Base-by-base conservation (phyloP, 2,113 vertebrate genomes). In the Crotophaga sulcirostris region DNA sequence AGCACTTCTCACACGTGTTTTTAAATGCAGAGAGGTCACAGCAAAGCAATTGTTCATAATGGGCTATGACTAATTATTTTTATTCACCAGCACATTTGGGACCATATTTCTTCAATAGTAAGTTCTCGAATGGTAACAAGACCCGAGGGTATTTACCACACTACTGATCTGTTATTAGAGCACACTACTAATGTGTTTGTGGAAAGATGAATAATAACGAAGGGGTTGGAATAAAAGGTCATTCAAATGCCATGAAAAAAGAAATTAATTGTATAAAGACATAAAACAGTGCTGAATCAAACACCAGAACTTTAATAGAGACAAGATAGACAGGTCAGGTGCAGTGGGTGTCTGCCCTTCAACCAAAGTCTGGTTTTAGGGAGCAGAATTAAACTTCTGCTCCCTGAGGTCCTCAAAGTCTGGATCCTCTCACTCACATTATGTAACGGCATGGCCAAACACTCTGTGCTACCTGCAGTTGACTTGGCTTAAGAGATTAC, bases 161-260 rank as follows among this genome's bases (percentile, higher is more conserved):
- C 42, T 55, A 60, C 74, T 90, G 87, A 84, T n/a, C 80, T 75
- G 45, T 72, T 95, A 82, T 93, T 90, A 95, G 90, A 93, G 38
- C 38, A 66, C 10, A 8, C 23, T 70, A 8, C 62, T 89, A 76
- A 94, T n/a, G 51, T 54, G 66, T 86, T 85, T 76, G 85, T 69
- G 74, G 76, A 67, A 92, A 92, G 84, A 74, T 5, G 36, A 92
- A 73, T 69, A 90, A 90, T 77, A 94, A 74, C 38, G 31, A 55
- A 90, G 58, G 45, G 59, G 31, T 6, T 91, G 69, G 33, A 90
- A 79, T 54, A 74, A 95, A 95, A 97, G 76, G 87, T 84, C 76
- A 70, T 66, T 75, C 70, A 89, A 87, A 95, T 81, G 74, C 51
- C 76, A 90, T 63, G 51, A 73, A 93, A 94, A 94, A 66, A 59